phyloP scores from a whole-genome alignment of 2,888 invertebrate genomes.

The Acronicta leporina region DNA sequence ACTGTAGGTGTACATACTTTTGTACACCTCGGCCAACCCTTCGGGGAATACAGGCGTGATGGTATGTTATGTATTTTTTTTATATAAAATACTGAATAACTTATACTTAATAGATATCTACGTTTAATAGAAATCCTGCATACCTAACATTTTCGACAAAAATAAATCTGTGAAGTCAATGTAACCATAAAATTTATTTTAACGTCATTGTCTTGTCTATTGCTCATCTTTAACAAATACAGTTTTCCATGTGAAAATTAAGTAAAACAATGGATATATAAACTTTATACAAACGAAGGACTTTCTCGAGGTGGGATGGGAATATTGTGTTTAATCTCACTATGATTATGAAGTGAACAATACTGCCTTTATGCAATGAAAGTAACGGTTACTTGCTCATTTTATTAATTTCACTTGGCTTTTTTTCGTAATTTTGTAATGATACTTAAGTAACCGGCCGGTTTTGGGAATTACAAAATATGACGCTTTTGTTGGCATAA shows the following conservation, averaged over 20 bases:
- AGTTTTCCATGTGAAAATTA: slow-evolving; percentile 61
- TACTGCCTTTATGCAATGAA: slow-evolving; percentile 82
- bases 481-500: not conserved
- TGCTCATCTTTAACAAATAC: slow-evolving; percentile 44
- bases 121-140: too few species aligned
- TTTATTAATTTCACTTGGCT: slow-evolving; percentile 57
- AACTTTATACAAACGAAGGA: slow-evolving; percentile 56
- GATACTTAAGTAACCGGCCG: slow-evolving; percentile 11
- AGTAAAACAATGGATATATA: slow-evolving; percentile 58
- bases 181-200: slow-evolving; percentile 33
- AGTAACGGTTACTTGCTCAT: slow-evolving; percentile 72
- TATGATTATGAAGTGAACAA: slow-evolving; percentile 66
- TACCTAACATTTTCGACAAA: too few species aligned
- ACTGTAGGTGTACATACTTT: too few species aligned
- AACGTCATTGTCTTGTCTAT: slow-evolving; percentile 29
- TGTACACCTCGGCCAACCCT: too few species aligned
- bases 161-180: slow-evolving; percentile 13
- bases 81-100: too few species aligned
- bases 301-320: slow-evolving; percentile 66
- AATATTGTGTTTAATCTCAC: slow-evolving; percentile 53
- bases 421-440: slow-evolving; percentile 51
- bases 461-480: not conserved
- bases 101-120: too few species aligned
- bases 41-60: too few species aligned
- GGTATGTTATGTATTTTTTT: too few species aligned